Evolutionary conservation across 2,113 vertebrate genomes (phyloP), one percentile per base, ranked within the genome.

Genomic region (Scortum barcoo): DNA sequence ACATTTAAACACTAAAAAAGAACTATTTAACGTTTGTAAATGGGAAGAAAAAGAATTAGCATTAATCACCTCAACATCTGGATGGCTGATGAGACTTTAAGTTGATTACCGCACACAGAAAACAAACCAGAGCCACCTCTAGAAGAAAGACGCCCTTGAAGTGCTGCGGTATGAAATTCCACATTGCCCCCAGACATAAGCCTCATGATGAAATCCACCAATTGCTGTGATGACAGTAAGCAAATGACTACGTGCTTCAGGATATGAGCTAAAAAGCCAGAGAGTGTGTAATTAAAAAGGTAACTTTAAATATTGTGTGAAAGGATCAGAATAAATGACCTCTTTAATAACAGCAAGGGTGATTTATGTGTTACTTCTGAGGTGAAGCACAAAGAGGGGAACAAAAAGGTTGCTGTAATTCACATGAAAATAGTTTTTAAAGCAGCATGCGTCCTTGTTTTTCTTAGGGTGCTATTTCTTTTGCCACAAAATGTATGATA

Each of bases 251-350:
- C 5, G 51, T 36, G 84, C 86, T 81, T 63, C 58, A 68, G 86
- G 87, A 89, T 73, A 84, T 85, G 81, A 86, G 82, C 60, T n/a
- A 58, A 92, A 85, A 90, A 72, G 56, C 54, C 86, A 72, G 54
- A 57, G 76, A 82, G 78, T 81, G 30, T 89, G 81, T 90, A 91
- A 94, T 94, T 93, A 95, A 95, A 93, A 91, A 90, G 86, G 76
- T 87, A 86, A 9, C 91, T 92, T 89, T 90, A 85, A 89, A 92
- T 92, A 83, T 67, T 79, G 76, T 60, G 68, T 33, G 68, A 81
- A 84, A 75, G 57, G 80, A 89, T 68, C 33, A 77, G 48, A 81
- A 86, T 71, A 89, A 94, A 87, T 63, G 60, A 91, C 80, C 83
- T 88, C 42, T 75, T 89, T 71, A 76, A 84, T 87, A 89, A 88